Base-by-base conservation (phyloP, 2,888 invertebrate species). In the Dynastes maya region DNA sequence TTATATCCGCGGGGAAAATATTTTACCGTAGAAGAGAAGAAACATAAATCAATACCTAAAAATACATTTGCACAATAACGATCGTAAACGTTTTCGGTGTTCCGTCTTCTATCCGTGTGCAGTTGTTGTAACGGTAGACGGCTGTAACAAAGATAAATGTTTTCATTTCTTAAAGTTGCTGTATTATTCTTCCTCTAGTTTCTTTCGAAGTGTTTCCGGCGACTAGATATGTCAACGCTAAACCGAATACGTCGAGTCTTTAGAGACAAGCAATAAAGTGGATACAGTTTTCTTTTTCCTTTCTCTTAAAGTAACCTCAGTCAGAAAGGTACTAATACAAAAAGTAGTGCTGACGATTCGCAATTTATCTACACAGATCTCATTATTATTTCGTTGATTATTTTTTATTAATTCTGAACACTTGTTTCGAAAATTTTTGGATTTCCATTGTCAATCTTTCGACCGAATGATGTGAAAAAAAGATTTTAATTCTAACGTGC, bases 11-110 rank as follows among this genome's bases (percentile, higher is more conserved):
- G 67, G 72, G 51, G 58, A 58, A 72, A 72, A 58, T 72, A 72
- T 72, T 61, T 58, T 72, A 22, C 58, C 16, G 58, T 8, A 58
- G 37, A 37, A 72, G 72, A 72, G 58, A 40, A 58, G 72, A 51
- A 72, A 72, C 58, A 58, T 72, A 72, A 72, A 72, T 58, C 72
- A 72, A 72, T 72, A 72, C 16, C 72, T 72, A 72, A 72, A 72
- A 58, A 72, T 45, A 72, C 72, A 61, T 72, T 72, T 72, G 58
- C 58, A 72, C 72, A 58, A 58, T 72, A 72, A 72, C 72, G 16
- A 58, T 29, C 40, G n/a, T 58, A 58, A 72, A 37, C 58, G 58
- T 16, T 58, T 32, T 58, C 55, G 16, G 6, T 16, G 32, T 71
- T 53, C 32, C 37, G 16, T 40, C 40, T 1, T 68, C 49, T 27